Conservation (phyloP, 2,113 vertebrate genomes). For the Pachyramphus minor region DNA sequence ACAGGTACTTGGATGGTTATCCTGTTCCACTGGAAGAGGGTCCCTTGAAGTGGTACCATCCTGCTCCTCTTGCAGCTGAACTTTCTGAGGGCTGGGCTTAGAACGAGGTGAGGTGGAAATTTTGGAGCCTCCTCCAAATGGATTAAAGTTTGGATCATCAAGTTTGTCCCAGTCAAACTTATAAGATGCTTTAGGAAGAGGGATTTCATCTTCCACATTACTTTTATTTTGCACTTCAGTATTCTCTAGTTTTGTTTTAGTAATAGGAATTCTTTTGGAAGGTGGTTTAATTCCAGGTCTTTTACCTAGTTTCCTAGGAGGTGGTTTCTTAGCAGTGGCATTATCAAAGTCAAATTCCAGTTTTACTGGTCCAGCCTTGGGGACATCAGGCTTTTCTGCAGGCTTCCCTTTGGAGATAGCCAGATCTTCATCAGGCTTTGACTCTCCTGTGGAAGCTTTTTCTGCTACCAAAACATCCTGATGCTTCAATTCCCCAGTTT, state of each 20-base stretch:
- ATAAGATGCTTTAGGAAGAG: conserved; percentile 66
- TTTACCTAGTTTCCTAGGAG: conserved; percentile 74
- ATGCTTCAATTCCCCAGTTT: conserved; percentile 60
- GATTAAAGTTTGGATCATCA: conserved; percentile 80
- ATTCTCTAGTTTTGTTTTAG: background rate
- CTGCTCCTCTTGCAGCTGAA: background rate
- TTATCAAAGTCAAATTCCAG: conserved; percentile 83
- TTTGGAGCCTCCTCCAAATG: conserved; percentile 62
- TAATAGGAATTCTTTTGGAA: conserved; percentile 1
- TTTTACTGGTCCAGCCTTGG: conserved; percentile 59
- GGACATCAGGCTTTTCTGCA: background rate
- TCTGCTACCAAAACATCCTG: conserved; percentile 51
- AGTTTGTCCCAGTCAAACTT: conserved; percentile 73
- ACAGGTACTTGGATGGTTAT: background rate
- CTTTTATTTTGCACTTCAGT: background rate
- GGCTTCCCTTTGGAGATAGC: background rate
- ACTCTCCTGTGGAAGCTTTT: background rate
- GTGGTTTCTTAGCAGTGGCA: conserved; percentile 65
- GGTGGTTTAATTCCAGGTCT: conserved; percentile 66
- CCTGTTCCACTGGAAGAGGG: background rate
- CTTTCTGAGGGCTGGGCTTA: background rate
- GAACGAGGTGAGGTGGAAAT: conserved; percentile 64
- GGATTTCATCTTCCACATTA: background rate
- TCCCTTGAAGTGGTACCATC: background rate
- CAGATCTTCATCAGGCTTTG: background rate